Conservation (phyloP, 2,888 invertebrate species). For the Caenorhabditis zanzibari region DNA sequence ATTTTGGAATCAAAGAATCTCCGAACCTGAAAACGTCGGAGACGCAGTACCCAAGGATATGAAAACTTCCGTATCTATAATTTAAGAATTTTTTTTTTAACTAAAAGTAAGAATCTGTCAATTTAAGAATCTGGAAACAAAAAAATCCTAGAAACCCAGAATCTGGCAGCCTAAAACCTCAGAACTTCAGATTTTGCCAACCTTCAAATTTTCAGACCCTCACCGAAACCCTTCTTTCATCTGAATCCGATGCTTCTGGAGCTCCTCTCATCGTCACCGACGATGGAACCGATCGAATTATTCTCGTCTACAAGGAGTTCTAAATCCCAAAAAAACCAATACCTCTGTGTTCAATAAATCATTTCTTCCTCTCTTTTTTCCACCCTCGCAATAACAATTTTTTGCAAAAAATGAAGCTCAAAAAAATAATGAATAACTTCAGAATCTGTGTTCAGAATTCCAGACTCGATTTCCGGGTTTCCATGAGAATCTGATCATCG, state of each 20-base stretch:
- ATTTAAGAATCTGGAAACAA: neutral
- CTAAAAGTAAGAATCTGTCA: neutral
- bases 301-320: slow-evolving; percentile 47
- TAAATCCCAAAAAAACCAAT: slow-evolving; percentile 4
- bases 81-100: neutral
- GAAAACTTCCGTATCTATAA: no score
- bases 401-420: neutral
- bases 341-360: neutral
- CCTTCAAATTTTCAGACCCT: slow-evolving; percentile 27
- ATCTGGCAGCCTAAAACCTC: neutral
- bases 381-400: neutral
- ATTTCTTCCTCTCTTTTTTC: neutral
- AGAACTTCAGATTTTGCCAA: neutral
- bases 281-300: slow-evolving; percentile 57
- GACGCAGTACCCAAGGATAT: no score
- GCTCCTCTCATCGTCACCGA: slow-evolving; percentile 38
- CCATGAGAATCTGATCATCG: slow-evolving; percentile 15
- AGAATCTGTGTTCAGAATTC: no score
- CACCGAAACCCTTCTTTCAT: slow-evolving; percentile 37
- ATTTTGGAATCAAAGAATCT: neutral
- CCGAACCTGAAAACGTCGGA: neutral
- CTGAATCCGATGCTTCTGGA: slow-evolving; percentile 28
- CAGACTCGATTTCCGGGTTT: slow-evolving; percentile 2
- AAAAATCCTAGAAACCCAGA: neutral
- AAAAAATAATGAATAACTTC: neutral